Conservation (phyloP, 2,113 vertebrate genomes). For the Peromyscus maniculatus region DNA sequence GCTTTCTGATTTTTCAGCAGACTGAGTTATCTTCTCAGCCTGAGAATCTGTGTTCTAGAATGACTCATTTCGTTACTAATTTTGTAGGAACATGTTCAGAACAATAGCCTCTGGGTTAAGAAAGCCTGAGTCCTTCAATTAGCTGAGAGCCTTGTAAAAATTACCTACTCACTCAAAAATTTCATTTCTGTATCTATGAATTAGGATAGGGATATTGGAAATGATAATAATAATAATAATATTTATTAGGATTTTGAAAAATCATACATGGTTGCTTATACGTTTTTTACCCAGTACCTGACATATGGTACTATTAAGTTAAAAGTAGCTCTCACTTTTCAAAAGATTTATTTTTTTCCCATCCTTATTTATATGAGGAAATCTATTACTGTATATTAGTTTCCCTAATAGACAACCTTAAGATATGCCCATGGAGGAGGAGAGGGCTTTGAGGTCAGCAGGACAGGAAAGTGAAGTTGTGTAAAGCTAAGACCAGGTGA, state of each 20-base stretch:
- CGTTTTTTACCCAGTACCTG: not conserved
- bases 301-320: not conserved
- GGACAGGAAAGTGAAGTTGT: not conserved
- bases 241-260: not conserved
- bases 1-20: not conserved
- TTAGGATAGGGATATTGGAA: not conserved
- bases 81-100: not conserved
- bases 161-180: not conserved
- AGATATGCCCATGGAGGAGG: not conserved
- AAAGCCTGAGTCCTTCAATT: not conserved
- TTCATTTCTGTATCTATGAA: not conserved
- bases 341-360: too few species aligned
- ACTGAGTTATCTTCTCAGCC: not conserved
- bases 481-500: not conserved
- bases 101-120: not conserved
- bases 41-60: not conserved
- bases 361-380: not conserved
- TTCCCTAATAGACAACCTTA: not conserved
- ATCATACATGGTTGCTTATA: not conserved
- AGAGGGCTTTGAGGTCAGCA: not conserved
- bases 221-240: not conserved
- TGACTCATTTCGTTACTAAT: not conserved
- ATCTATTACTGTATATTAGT: not conserved
- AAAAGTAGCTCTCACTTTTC: not conserved
- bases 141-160: not conserved